Percentiles rank a stretch among this genome's conserved stretches.
Conservation (phyloP, 2,888 invertebrate species). For the Priapulus caudatus region DNA sequence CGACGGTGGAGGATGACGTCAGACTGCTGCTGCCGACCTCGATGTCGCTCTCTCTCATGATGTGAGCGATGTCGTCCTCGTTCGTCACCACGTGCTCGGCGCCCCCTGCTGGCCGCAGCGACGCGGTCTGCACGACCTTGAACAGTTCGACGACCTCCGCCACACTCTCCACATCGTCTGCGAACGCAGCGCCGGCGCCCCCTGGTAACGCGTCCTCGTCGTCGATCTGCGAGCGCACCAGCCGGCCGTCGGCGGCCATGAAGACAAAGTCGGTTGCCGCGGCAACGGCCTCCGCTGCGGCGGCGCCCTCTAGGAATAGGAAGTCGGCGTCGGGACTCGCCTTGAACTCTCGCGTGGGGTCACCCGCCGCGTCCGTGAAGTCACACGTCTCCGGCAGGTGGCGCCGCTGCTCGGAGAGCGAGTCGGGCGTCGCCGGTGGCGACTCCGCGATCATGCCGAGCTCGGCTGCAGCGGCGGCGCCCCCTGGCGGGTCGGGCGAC, state of each 20-base stretch:
- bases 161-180: not conserved
- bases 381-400: conserved; percentile 1
- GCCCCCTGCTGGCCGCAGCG: not conserved
- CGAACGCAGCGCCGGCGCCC: no score
- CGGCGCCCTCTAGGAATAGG: not conserved
- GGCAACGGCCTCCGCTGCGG: not conserved
- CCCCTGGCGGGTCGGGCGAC: no score
- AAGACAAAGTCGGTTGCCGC: not conserved
- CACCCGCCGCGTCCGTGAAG: not conserved
- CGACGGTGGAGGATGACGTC: not conserved
- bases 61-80: not conserved
- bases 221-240: not conserved
- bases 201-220: no score
- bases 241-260: not conserved
- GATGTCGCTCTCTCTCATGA: not conserved
- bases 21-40: not conserved
- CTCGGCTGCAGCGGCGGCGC: no score
- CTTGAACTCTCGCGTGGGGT: not conserved
- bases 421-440: no score
- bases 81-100: not conserved
- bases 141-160: not conserved
- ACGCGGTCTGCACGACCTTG: not conserved
- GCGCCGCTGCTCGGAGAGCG: not conserved
- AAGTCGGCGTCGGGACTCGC: not conserved
- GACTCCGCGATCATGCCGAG: no score